Conservation (phyloP, 2,888 invertebrate genomes). For the Phasia obesa region DNA sequence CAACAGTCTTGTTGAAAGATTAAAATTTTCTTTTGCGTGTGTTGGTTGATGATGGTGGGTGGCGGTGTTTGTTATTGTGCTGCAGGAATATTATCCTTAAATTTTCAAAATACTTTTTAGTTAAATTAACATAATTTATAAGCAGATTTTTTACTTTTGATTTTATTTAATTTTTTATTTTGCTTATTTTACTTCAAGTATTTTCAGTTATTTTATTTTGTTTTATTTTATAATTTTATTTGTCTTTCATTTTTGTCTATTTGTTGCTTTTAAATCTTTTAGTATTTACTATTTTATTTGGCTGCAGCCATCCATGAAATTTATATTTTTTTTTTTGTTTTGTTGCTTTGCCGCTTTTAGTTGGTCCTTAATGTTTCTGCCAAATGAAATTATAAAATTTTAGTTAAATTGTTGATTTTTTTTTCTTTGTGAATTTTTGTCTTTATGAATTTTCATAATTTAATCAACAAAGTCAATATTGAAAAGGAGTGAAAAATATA, state of each 20-base stretch:
- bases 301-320: slow-evolving; percentile 54
- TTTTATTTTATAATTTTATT: slow-evolving; percentile 53
- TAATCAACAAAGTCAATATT: slow-evolving; percentile 71
- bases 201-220: slow-evolving; percentile 53
- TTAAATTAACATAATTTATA: slow-evolving; percentile 71
- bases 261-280: slow-evolving; percentile 56
- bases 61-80: not conserved
- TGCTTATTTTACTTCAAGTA: slow-evolving; percentile 33
- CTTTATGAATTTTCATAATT: slow-evolving; percentile 66
- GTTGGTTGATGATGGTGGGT: not conserved
- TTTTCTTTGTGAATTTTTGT: slow-evolving; percentile 33
- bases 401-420: slow-evolving; percentile 22
- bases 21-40: not conserved
- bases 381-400: slow-evolving; percentile 61
- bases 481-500: slow-evolving; percentile 51
- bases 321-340: slow-evolving; percentile 21
- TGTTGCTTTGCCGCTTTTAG: slow-evolving; percentile 11
- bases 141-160: slow-evolving; percentile 55
- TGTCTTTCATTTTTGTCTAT: slow-evolving; percentile 47
- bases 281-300: slow-evolving; percentile 42
- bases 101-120: slow-evolving; percentile 61
- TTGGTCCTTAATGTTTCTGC: slow-evolving; percentile 15
- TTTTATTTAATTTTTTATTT: slow-evolving; percentile 57
- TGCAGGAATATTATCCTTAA: slow-evolving; percentile 24
- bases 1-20: slow-evolving; percentile 1